These are phyloP conservation scores for Drosophila leontia DNA, from an alignment of 1,140 invertebrate species.

Conservation along the genomic window DNA sequence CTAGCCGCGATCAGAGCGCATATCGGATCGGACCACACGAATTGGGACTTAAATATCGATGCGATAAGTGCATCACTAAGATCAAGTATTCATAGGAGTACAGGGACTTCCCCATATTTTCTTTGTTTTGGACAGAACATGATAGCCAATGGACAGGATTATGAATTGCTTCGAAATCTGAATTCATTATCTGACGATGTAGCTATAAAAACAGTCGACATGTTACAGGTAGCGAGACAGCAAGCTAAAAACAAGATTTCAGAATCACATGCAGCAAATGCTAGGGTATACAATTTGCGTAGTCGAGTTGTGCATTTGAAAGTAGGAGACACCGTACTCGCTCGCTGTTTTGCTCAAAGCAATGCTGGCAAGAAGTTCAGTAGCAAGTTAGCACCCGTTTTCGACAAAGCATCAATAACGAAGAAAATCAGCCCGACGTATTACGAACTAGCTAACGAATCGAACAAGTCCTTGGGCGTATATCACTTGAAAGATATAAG, in stretches of 20 bases:
- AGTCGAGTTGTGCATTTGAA: background rate
- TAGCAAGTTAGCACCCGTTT: slow-evolving; percentile 2
- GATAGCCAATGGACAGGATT: slow-evolving; percentile 27
- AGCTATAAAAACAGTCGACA: background rate
- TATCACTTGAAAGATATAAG: slow-evolving; percentile 34
- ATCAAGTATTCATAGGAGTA: slow-evolving; percentile 10
- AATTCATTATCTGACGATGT: slow-evolving; percentile 16
- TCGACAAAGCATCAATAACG: background rate
- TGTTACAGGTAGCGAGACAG: background rate
- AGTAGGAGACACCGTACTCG: slow-evolving; percentile 8
- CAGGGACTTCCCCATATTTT: slow-evolving; percentile 21
- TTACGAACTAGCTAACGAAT: slow-evolving; percentile 6
- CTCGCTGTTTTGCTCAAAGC: slow-evolving; percentile 22
- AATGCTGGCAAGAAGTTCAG: slow-evolving; percentile 12
- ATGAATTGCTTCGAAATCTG: slow-evolving; percentile 12
- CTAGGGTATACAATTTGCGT: background rate
- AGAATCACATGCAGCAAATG: background rate
- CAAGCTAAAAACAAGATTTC: slow-evolving; percentile 2
- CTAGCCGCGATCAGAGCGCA: no score
- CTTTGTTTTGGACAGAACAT: slow-evolving; percentile 29
- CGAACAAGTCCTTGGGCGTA: background rate
- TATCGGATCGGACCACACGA: no score
- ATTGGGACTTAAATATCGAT: no score
- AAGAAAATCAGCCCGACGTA: slow-evolving; percentile 7
- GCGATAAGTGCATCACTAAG: slow-evolving; percentile 16